Conservation (phyloP, 2,888 invertebrate genomes). For the Anaspis maculata region DNA sequence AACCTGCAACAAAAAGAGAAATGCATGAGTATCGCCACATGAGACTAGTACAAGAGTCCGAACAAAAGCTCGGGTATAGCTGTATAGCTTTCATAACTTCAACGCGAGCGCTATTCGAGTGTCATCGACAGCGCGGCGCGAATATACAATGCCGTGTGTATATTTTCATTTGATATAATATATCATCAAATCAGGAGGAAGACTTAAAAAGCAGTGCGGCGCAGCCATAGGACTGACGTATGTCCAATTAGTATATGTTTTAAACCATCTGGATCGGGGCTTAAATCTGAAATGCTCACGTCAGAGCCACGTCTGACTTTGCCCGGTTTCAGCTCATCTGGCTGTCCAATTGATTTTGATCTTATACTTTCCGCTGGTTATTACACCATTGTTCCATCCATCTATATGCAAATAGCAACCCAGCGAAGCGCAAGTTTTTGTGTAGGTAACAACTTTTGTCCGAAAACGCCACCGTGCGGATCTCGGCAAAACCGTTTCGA, state of each 20-base stretch:
- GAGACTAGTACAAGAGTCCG: constrained; percentile 2
- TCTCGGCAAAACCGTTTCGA: too few relatives aligned
- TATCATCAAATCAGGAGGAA: constrained; percentile 32
- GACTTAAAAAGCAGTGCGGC: constrained; percentile 32
- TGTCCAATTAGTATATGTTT: constrained; percentile 42
- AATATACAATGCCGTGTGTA: too few relatives aligned
- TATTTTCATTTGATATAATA: constrained; percentile 27
- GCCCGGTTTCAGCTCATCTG: constrained; percentile 21
- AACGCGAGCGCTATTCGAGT: too few relatives aligned
- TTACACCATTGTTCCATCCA: constrained; percentile 36
- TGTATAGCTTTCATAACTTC: too few relatives aligned
- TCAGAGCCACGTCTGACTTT: constrained; percentile 11
- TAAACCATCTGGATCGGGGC: constrained; percentile 37
- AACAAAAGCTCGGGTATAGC: constrained; percentile 26
- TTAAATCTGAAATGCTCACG: constrained; percentile 32
- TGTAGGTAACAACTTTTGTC: constrained; percentile 19
- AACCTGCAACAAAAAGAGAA: constrained; percentile 17
- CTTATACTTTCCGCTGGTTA: constrained; percentile 29
- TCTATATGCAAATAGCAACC: constrained; percentile 35
- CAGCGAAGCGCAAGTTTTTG: constrained; percentile 6
- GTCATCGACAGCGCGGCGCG: too few relatives aligned
- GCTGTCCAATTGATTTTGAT: constrained; percentile 37
- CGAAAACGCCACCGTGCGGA: constrained; percentile 11
- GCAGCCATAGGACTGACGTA: constrained; percentile 38
- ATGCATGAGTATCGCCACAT: background rate